Conservation (phyloP, 2,888 invertebrate genomes). For the Cordilura impudica region DNA sequence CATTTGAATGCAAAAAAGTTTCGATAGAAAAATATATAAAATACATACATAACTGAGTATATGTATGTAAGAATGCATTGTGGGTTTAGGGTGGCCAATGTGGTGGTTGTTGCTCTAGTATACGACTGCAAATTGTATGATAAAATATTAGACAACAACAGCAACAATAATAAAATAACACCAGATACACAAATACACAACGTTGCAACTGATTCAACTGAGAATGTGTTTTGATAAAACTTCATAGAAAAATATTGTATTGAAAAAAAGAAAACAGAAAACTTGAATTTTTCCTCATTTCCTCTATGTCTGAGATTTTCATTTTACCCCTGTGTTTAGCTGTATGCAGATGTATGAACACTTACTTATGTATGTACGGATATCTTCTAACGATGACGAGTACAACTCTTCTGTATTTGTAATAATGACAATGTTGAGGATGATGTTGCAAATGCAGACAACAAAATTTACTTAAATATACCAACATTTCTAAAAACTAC, state of each 20-base stretch:
- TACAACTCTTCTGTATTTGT: neutral
- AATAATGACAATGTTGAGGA: neutral
- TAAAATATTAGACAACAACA: slow-evolving; percentile 37
- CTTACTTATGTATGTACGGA: no score
- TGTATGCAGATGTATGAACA: neutral
- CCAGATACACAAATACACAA: slow-evolving; percentile 1
- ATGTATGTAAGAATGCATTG: slow-evolving; percentile 37
- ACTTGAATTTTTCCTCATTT: slow-evolving; percentile 44
- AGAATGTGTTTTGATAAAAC: neutral
- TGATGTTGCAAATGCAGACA: neutral
- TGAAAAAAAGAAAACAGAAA: slow-evolving; percentile 8
- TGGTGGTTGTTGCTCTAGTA: slow-evolving; percentile 29
- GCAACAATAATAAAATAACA: neutral
- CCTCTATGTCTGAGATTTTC: slow-evolving; percentile 43
- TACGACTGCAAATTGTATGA: slow-evolving; percentile 44
- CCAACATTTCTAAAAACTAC: neutral
- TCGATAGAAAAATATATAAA: neutral
- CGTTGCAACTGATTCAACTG: slow-evolving; percentile 44
- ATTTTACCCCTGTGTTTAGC: neutral
- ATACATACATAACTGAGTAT: neutral
- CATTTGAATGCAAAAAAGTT: slow-evolving; percentile 31
- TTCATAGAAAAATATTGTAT: slow-evolving; percentile 38
- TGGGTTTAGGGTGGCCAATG: neutral
- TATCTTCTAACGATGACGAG: neutral
- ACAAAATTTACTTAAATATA: neutral